Conservation (phyloP, 2,888 invertebrate species). For the Phrixothrix hirtus region DNA sequence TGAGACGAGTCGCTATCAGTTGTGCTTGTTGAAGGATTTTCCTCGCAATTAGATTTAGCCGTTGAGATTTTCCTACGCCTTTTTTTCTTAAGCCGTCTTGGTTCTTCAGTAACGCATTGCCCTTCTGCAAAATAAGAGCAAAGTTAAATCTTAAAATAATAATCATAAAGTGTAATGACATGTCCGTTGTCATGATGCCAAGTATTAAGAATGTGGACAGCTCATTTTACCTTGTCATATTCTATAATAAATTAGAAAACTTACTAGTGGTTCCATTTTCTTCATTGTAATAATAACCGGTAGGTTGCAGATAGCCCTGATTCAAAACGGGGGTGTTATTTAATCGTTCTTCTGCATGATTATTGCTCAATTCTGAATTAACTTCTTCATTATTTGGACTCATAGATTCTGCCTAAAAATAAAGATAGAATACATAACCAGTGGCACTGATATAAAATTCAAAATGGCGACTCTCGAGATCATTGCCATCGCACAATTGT, state of each 20-base stretch:
- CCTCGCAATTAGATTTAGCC: slow-evolving; percentile 24
- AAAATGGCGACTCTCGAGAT: no score
- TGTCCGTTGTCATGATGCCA: slow-evolving; percentile 7
- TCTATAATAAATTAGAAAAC: slow-evolving; percentile 12
- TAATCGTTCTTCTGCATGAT: slow-evolving; percentile 42
- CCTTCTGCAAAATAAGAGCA: slow-evolving; percentile 10
- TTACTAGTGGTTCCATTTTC: slow-evolving; percentile 44
- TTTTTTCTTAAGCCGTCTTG: slow-evolving; percentile 38
- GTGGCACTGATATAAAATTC: no score
- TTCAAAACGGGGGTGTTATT: slow-evolving; percentile 46
- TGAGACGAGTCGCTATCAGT: slow-evolving; percentile 32
- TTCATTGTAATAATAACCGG: slow-evolving; percentile 43
- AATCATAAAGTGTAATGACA: neutral
- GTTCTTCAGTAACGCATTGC: slow-evolving; percentile 14
- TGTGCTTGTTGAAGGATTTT: no score
- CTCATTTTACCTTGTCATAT: no score
- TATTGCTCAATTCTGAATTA: slow-evolving; percentile 47
- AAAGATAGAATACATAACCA: no score
- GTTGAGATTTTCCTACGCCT: slow-evolving; percentile 39
- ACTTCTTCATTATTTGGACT: slow-evolving; percentile 55
- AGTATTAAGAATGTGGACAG: slow-evolving; percentile 2
- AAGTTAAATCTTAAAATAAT: neutral
- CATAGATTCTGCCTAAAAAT: slow-evolving; percentile 52
- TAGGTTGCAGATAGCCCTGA: slow-evolving; percentile 37
- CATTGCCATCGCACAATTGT: no score